Evolutionary conservation across 2,113 vertebrate genomes (phyloP), one percentile per base, ranked within the genome.

Genomic region (Picathartes gymnocephalus): DNA sequence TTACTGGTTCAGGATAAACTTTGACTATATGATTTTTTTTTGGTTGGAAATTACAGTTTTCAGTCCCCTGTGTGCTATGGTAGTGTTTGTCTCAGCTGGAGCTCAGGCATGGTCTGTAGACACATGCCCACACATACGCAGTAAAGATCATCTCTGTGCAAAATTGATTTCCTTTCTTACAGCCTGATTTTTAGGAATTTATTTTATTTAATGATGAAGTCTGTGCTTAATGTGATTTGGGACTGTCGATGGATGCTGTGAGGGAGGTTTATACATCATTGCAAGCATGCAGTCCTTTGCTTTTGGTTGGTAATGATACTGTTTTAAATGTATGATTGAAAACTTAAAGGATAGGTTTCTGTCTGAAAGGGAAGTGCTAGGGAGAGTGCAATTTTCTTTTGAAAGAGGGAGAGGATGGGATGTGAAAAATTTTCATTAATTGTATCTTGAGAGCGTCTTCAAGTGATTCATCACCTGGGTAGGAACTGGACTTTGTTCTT

Each of bases 41-140:
- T 82, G 3, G 13, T 60, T 88, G 80, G 58, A 73, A 95, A 83
- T 91, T 35, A 85, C 16, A 58, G 62, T 90, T 90, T 93, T 90
- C 35, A 54, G 68, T 88, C 54, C 60, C 54, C 16, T 44, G 21
- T 2, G 24, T 80, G 86, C 64, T 73, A 0, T 40, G 24, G 56
- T 88, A 88, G 56, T 70, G 40, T 86, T 92, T 93, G 72, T 90
- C 86, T 94, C 90, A 51, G 86, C 56, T 93, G 91, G 68, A 93
- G 71, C 70, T 92, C 76, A 86, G 71, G 37, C 81, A 61, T 65
- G 70, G 39, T 92, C 76, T 96, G 23, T 86, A 58, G 33, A 71
- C 72, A 50, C 4, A 12, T 88, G 78, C 88, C 79, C 65, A 83
- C 79, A 78, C 53, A 61, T 81, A 33, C 9, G 27, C 25, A 81